Evolutionary conservation across 2,113 vertebrate genomes (phyloP), one percentile per base, ranked within the genome.

Genomic region (Smithornis capensis): DNA sequence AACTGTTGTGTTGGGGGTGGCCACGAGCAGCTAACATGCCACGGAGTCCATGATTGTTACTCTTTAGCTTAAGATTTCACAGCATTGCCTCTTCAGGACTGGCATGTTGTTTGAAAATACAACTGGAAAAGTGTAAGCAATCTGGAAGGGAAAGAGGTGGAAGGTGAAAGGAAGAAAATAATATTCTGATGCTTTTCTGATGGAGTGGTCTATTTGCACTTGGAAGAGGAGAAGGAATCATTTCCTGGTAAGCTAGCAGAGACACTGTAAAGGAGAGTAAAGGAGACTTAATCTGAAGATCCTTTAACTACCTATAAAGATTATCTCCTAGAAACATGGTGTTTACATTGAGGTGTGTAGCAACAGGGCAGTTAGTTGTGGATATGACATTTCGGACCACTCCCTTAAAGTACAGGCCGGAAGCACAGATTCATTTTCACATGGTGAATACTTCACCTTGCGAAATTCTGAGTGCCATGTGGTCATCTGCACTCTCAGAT

Each of bases 321-420:
- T 94, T 80, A 90, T 92, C 93, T 95, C 92, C 94, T 94, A 67
- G 76, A 91, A 88, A 90, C 52, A 91, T 29, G 17, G 44, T 91
- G 87, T 94, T 79, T 86, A 85, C 71, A 5, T 0, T 59, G 60
- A 53, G 50, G 68, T 63, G 37, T 93, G 92, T 70, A 28, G 91
- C 91, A 95, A 87, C 17, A 67, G 87, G 38, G 73, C 31, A 67
- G 24, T 33, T 89, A 80, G 35, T 40, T 67, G 60, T 83, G 68
- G 69, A 50, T 38, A 16, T 56, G 86, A 60, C 86, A 78, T 89
- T 81, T 92, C 21, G 63, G 83, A 38, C 92, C 83, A 37, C 91
- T 93, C 96, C 88, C 83, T 92, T 18, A 50, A 67, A 38, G 38
- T 71, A 50, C n/a, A 75, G 94, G 86, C 91, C 35, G 27, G 94